Evolutionary conservation across 2,888 invertebrate genomes (phyloP).

Genomic region (Lasioglossum zephyrum): DNA sequence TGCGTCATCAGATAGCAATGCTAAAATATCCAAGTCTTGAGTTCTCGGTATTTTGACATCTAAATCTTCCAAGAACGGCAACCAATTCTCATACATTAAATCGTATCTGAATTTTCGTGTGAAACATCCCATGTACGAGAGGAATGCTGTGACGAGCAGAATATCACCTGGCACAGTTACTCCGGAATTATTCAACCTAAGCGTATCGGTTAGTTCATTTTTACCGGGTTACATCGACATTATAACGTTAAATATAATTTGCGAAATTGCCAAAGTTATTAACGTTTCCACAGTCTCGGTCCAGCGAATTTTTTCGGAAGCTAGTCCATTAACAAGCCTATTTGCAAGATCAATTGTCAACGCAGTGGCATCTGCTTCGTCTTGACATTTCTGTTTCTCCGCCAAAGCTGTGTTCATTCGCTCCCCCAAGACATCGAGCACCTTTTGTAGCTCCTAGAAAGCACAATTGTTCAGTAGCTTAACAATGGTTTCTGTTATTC

Average conservation of each 20-base stretch:
- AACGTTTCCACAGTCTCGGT: slow-evolving; percentile 87
- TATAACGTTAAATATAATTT: background rate
- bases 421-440: slow-evolving; percentile 90
- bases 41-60: slow-evolving; percentile 92
- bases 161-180: slow-evolving; percentile 95
- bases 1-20: slow-evolving; percentile 96
- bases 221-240: background rate
- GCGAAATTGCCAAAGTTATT: background rate
- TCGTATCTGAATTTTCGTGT: slow-evolving; percentile 92
- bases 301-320: slow-evolving; percentile 96
- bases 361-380: slow-evolving; percentile 95
- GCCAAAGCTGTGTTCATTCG: slow-evolving; percentile 94
- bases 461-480: background rate
- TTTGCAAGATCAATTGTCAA: slow-evolving; percentile 96
- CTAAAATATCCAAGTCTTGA: slow-evolving; percentile 91
- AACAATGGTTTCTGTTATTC: background rate
- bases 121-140: slow-evolving; percentile 98
- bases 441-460: slow-evolving; percentile 89
- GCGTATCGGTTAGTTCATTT: slow-evolving; percentile 34
- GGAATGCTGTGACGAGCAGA: slow-evolving; percentile 94
- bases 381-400: slow-evolving; percentile 95
- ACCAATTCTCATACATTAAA: slow-evolving; percentile 92
- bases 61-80: slow-evolving; percentile 90
- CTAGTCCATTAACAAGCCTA: slow-evolving; percentile 95
- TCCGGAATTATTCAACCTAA: slow-evolving; percentile 89